Evolutionary conservation across 2,113 vertebrate genomes (phyloP).

Genomic region (Cnemophilus loriae): DNA sequence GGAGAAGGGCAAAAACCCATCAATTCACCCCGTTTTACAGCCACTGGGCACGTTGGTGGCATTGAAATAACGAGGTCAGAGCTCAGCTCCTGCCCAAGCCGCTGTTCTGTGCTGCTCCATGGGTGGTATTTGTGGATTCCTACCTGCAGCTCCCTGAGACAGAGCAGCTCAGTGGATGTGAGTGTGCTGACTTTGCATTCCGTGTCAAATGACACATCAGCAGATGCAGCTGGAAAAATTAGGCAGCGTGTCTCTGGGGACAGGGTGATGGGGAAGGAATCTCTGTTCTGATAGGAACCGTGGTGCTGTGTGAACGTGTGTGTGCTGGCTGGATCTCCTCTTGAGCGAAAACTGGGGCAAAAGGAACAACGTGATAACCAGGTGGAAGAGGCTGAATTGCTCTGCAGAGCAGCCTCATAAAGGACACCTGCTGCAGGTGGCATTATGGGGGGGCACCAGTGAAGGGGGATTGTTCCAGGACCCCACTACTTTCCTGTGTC

Average conservation of each 20-base stretch:
- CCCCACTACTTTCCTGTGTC: neutral
- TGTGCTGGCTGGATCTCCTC: neutral
- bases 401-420: neutral
- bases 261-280: neutral
- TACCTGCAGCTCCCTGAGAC: neutral
- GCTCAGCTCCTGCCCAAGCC: neutral
- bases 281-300: neutral
- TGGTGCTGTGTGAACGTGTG: rapidly evolving
- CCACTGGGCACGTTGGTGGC: rapidly evolving
- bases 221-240: neutral
- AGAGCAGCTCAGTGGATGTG: rapidly evolving
- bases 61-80: neutral
- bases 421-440: neutral
- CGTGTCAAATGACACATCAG: neutral
- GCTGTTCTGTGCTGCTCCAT: rapidly evolving
- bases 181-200: neutral
- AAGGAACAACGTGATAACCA: rapidly evolving
- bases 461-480: neutral
- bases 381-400: neutral
- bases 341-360: neutral
- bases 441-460: rapidly evolving
- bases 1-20: rapidly evolving
- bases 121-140: rapidly evolving
- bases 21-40: rapidly evolving
- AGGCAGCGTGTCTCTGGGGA: neutral